Evolutionary conservation across 64 coral and sea anemone genomes (phyloP), one percentile per base, ranked within the genome.

Genomic region (Dendronephthya gigantea): DNA sequence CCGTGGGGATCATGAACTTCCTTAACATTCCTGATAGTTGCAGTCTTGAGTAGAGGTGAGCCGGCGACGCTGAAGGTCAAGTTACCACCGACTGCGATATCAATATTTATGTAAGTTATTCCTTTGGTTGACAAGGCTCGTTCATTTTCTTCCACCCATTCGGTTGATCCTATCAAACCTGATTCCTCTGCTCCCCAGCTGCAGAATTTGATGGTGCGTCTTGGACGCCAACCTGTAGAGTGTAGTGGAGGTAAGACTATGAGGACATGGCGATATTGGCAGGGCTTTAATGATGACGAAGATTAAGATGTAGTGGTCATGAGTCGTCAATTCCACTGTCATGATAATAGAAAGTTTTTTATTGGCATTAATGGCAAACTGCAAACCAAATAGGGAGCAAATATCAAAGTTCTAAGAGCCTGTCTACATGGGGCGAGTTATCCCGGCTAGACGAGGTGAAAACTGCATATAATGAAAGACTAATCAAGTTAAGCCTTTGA

Each of bases 121-220:
- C 12, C 40, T 84, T 84, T 49, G 4, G 72, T 79, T 79, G 28
- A 47, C 16, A 84, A 48, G 0, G 17, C 12, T 49, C 16, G 49
- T 49, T 92, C 65, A 82, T 92, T 96, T 40, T 92, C 94, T 72
- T 96, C 91, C 22, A 89, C 86, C 94, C 94, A 96, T 88, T 96
- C 94, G 38, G 68, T 88, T 0, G 94, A 96, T 16, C 94, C 94
- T 39, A 96, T 58, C 36, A 96, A 49, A 23, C 86, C 94, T 74
- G 88, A 92, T 72, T 96, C 94, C 27, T 96, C 94, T 2, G 86
- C 94, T 3, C 91, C 94, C 94, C 94, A 96, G 39, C 94, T 96
- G 47, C 94, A 96, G 43, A 96, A 92, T 50, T 88, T 82, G 36
- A 96, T 86, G 16, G 91, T 90, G 11, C 94, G 85, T 7, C 94